Base-by-base conservation (phyloP, 2,888 invertebrate genomes). In the Sthenelais limicola region DNA sequence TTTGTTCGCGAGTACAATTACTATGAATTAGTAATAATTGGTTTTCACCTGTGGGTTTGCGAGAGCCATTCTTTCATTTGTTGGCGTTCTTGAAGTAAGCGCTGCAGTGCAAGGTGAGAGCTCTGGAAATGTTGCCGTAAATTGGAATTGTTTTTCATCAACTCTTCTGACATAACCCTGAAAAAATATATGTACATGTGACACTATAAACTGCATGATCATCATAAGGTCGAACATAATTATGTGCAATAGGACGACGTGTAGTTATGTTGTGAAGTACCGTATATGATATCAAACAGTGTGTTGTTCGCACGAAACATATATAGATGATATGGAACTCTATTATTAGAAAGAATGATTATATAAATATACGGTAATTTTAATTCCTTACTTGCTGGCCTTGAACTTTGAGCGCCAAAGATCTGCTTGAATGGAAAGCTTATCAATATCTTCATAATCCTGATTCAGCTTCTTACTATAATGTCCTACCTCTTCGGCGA, bases 371-470 rank as follows among this genome's bases (percentile, higher is more conserved):
- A n/a, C n/a, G n/a, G n/a, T n/a, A n/a, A n/a, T n/a, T n/a, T n/a
- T n/a, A n/a, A n/a, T n/a, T n/a, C 48, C 68, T 68, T 26, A 94
- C 94, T 94, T 94, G 90, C 95, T 95, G 30, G 97, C 97, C 80
- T 97, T 90, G 88, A 96, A 98, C 91, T 97, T 98, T 85, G 96
- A 96, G 77, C 96, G 91, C 97, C 97, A 98, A 67, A 97, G 95
- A 89, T 98, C 97, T 85, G 96, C 95, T 84, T 97, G 96, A 0
- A 97, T 95, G 24, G 95, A 94, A 47, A 97, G 89, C 91, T 94
- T 94, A 86, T 98, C 97, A 2, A 95, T 93, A 89, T 96, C 94
- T 87, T 97, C 97, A 89, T 94, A 94, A 88, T 96, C 88, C 32
- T 86, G 83, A 18, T 81, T 75, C 70, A 96, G 90, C 87, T 94